Base-by-base conservation (phyloP, 2,113 vertebrate genomes). In the Capricornis sumatraensis region DNA sequence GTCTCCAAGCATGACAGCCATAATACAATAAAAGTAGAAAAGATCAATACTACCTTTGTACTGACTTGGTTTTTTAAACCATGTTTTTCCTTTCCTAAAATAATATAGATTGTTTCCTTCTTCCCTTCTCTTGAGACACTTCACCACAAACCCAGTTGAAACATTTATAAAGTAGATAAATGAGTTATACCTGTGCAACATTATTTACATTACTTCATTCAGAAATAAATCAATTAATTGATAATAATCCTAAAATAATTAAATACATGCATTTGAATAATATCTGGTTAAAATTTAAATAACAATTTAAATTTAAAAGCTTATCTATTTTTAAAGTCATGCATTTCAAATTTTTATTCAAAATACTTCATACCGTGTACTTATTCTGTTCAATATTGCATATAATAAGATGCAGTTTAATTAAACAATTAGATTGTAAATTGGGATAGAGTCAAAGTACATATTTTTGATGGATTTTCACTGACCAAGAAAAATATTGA, bases 111-210 rank as follows among this genome's bases (percentile, higher is more conserved):
- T 7, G 28, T 13, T 93, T 78, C 2, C 12, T 87, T 88, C 2
- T 91, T 89, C 15, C 67, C 7, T 85, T 86, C 15, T 81, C 21
- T 40, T 60, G 81, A 97, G 92, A 87, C 79, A 60, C 2, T 55
- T 74, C 82, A 82, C 8, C 5, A 40, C 9, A 89, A 79, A 62
- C 6, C 23, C 3, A 53, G 3, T 2, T 47, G 15, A 82, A 86
- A 47, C 5, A 89, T 71, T 33, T 12, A 83, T 86, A 83, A 58
- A 60, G 7, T 92, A 55, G 55, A 89, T 87, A 78, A 62, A 2
- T 50, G 3, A 92, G 16, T 83, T 83, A 71, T 5, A 14, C 55
- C n/a, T 50, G 19, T 7, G 19, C 2, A n/a, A 67, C 13, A 64
- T 55, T 67, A 64, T 30, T 89, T 82, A 36, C 11, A 60, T 12